Percentiles rank a stretch among this genome's conserved stretches.
These are phyloP conservation scores for Tetramorium parvispinum DNA, from an alignment of 1,140 invertebrate species.

Conservation along the genomic window DNA sequence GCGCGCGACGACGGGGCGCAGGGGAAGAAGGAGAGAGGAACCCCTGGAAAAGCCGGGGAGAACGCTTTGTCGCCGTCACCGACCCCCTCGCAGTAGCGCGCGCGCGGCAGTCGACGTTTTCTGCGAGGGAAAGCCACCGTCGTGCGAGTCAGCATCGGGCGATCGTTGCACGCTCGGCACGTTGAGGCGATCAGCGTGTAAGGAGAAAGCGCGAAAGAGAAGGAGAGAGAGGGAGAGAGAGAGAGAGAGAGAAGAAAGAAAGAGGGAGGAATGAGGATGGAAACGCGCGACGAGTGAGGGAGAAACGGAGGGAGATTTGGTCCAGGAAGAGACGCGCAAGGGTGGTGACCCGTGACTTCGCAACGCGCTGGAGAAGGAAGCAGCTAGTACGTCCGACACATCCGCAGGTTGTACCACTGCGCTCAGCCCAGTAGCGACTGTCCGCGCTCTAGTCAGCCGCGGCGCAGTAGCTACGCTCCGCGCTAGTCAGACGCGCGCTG, in stretches of 20 bases:
- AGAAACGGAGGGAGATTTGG: constrained; percentile 3
- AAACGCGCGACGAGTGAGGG: constrained; percentile 29
- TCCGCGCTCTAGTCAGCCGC: constrained; percentile 47
- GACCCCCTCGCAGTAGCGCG: constrained; percentile 51
- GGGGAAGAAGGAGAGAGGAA: constrained; percentile 37
- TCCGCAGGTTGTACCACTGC: constrained; percentile 36
- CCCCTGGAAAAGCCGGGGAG: constrained; percentile 37
- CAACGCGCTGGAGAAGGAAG: constrained; percentile 49
- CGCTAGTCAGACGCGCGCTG: constrained; percentile 23
- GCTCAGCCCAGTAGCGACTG: constrained; percentile 31
- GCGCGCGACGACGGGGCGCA: constrained; percentile 4
- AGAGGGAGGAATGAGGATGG: background rate
- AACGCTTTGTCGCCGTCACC: constrained; percentile 42
- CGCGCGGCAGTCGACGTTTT: constrained; percentile 48
- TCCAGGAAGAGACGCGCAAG: constrained; percentile 71
- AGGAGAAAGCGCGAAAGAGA: background rate
- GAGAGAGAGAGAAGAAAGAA: background rate
- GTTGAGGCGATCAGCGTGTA: constrained; percentile 28
- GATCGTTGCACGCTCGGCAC: constrained; percentile 54
- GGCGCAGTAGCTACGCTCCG: constrained; percentile 34
- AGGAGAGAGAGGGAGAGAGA: background rate
- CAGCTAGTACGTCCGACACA: constrained; percentile 49
- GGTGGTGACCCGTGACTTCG: constrained; percentile 69
- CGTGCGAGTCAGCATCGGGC: constrained; percentile 41
- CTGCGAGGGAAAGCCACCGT: constrained; percentile 48